A percentile compares a stretch with the other conserved stretches of the same genome.
Conservation (phyloP, 2,797 vertebrate genomes). For the Pempheris klunzingeri region DNA sequence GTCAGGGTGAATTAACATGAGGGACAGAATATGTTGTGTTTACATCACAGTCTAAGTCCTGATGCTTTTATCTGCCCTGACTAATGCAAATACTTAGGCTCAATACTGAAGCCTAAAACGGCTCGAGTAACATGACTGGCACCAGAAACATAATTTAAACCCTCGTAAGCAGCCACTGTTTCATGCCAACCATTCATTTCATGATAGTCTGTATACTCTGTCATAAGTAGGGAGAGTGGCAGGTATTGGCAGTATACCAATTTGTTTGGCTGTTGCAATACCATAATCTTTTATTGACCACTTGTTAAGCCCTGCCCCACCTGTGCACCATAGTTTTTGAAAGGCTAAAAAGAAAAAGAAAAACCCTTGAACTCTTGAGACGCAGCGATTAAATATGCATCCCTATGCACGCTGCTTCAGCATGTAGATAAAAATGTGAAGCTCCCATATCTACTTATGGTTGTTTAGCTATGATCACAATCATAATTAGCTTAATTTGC, state of each 20-base stretch:
- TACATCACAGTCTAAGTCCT: conserved; percentile 24
- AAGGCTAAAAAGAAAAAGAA: neutral
- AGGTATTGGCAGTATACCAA: neutral
- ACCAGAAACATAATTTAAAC: conserved; percentile 9
- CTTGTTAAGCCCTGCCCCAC: neutral
- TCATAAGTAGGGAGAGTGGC: neutral
- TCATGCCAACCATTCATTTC: neutral
- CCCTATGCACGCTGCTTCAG: neutral
- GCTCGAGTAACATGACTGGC: conserved; percentile 1
- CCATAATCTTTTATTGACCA: neutral
- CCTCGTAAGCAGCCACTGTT: neutral
- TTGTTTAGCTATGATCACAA: neutral
- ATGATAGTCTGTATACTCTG: neutral
- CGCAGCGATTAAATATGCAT: neutral
- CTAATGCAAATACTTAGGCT: conserved; percentile 5
- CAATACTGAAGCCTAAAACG: neutral
- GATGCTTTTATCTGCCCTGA: conserved; percentile 21
- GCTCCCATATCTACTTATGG: neutral
- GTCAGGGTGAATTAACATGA: conserved; percentile 51
- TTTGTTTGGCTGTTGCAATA: neutral
- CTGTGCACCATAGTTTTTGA: neutral
- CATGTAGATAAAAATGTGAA: neutral
- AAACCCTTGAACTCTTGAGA: neutral
- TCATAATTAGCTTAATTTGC: no score
- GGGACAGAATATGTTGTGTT: conserved; percentile 25